Conservation (phyloP, 2,797 vertebrate genomes). For the Leptoclinus maculatus region DNA sequence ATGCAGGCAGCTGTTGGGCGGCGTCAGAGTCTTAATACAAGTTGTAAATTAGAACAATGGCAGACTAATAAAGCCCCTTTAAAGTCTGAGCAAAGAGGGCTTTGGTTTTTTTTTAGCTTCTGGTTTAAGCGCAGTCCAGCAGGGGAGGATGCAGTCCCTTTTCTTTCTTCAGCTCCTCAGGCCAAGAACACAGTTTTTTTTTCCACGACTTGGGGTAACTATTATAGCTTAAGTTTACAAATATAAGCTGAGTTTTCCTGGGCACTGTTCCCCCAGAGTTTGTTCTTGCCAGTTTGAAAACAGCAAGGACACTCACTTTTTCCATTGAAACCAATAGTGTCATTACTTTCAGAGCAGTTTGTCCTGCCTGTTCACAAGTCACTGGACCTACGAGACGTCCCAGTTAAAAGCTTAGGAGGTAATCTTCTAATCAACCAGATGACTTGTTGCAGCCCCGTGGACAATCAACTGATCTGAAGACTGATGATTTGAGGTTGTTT, state of each 20-base stretch:
- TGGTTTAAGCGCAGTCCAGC: slow-evolving; percentile 36
- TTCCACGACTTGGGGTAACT: slow-evolving; percentile 41
- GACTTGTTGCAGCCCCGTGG: slow-evolving; percentile 19
- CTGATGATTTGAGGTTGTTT: slow-evolving; percentile 7
- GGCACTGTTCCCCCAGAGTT: slow-evolving; percentile 41
- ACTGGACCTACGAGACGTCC: slow-evolving; percentile 17
- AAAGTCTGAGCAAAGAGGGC: slow-evolving; percentile 16
- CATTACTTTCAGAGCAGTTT: slow-evolving; percentile 46
- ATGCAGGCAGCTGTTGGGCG: slow-evolving; percentile 47
- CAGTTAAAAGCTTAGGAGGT: slow-evolving; percentile 11
- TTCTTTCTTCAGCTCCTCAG: slow-evolving; percentile 45
- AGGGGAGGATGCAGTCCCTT: slow-evolving; percentile 48
- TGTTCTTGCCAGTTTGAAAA: slow-evolving; percentile 57
- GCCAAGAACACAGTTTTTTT: slow-evolving; percentile 42
- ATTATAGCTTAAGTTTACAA: slow-evolving; percentile 61
- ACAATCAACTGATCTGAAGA: slow-evolving; percentile 11
- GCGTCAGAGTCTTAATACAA: slow-evolving; percentile 53
- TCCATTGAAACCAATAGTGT: slow-evolving; percentile 57
- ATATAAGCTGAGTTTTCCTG: slow-evolving; percentile 61
- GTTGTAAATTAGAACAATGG: slow-evolving; percentile 61
- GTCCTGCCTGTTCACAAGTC: slow-evolving; percentile 18
- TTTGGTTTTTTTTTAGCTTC: slow-evolving; percentile 37
- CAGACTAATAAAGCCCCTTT: slow-evolving; percentile 66
- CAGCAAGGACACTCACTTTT: slow-evolving; percentile 47
- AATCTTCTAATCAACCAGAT: slow-evolving; percentile 29